These are phyloP conservation scores for Porites lutea DNA, from an alignment of 64 coral and sea anemone genomes.

Conservation along the genomic window DNA sequence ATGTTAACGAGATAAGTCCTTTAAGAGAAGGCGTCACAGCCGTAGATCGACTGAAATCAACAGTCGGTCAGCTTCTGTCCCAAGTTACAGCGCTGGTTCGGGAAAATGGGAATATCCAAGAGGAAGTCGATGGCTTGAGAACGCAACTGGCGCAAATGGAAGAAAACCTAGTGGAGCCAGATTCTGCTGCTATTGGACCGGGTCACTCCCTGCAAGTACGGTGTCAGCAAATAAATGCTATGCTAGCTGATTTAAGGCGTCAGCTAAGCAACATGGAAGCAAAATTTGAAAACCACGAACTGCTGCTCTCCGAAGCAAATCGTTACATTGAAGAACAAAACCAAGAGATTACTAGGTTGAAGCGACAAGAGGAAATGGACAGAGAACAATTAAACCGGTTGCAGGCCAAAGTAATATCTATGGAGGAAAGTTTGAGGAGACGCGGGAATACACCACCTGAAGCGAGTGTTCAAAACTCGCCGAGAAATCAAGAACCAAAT, in stretches of 20 bases:
- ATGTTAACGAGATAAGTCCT: neutral
- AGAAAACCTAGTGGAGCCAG: constrained; percentile 1
- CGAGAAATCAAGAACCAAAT: neutral
- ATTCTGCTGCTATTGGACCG: neutral
- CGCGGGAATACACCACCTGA: neutral
- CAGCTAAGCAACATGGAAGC: constrained; percentile 16
- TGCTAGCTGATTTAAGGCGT: constrained; percentile 17
- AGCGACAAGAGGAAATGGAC: constrained; percentile 4
- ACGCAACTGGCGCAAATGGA: neutral
- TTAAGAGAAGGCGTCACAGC: constrained; percentile 7
- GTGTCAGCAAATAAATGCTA: constrained; percentile 20
- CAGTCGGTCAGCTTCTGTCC: constrained; percentile 26
- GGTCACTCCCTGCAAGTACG: neutral
- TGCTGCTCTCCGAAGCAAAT: constrained; percentile 61
- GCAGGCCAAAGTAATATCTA: neutral
- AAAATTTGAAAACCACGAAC: constrained; percentile 46
- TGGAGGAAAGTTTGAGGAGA: constrained; percentile 14
- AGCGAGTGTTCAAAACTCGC: neutral
- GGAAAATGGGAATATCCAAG: constrained; percentile 13
- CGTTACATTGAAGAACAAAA: constrained; percentile 4
- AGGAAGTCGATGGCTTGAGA: constrained; percentile 14
- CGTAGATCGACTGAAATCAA: neutral
- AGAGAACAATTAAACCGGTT: constrained; percentile 14
- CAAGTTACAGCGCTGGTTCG: constrained; percentile 8
- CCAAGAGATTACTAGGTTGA: neutral